These are phyloP conservation scores for Machimus rusticus DNA, from an alignment of 2,888 invertebrate genomes.

Conservation along the genomic window DNA sequence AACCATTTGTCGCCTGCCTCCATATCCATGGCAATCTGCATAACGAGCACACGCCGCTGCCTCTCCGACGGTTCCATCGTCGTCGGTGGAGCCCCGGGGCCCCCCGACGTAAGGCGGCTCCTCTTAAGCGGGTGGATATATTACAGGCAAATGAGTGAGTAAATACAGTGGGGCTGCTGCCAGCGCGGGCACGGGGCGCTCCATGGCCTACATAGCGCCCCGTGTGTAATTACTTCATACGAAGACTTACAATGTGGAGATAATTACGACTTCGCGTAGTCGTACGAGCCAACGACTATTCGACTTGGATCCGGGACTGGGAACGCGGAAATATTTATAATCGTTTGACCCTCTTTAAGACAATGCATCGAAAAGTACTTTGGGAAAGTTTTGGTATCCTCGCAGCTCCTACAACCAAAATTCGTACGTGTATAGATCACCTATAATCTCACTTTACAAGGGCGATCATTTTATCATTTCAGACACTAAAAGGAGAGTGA, in stretches of 20 bases:
- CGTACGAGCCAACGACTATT: neutral
- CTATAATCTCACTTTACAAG: neutral
- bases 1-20: conserved; percentile 4
- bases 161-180: neutral
- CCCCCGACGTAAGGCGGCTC: neutral
- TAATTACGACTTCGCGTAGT: neutral
- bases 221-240: conserved; percentile 5
- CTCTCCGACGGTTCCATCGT: neutral
- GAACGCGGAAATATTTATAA: conserved; percentile 3
- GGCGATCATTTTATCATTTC: neutral
- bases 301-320: neutral
- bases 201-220: neutral
- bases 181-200: neutral
- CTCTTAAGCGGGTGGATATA: neutral
- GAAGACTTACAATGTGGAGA: neutral
- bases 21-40: neutral
- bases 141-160: conserved; percentile 7
- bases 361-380: neutral
- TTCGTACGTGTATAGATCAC: neutral
- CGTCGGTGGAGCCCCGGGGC: neutral
- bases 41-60: neutral
- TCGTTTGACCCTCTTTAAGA: conserved; percentile 1
- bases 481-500: too few species aligned
- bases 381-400: neutral
- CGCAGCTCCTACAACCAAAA: neutral